Evolutionary conservation across 1,140 invertebrate species (phyloP).

Genomic region (Brachionus koreanus): DNA sequence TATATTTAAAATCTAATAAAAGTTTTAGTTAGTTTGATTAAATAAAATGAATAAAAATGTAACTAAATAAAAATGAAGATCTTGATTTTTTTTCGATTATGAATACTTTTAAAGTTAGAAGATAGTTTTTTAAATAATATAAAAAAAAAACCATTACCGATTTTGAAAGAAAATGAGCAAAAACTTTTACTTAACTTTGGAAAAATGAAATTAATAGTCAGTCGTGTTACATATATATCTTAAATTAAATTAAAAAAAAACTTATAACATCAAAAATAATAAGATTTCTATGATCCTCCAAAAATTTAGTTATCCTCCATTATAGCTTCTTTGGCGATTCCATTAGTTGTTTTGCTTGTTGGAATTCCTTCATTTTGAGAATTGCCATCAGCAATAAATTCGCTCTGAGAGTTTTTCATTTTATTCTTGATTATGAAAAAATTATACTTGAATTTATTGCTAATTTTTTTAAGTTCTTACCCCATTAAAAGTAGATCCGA

Average conservation of each 20-base stretch:
- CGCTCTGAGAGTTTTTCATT: constrained; percentile 41
- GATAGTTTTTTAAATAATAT: background rate
- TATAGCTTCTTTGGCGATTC: constrained; percentile 2
- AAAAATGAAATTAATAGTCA: background rate
- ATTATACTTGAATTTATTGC: background rate
- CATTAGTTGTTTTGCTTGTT: constrained; percentile 31
- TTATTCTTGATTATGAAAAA: constrained; percentile 14
- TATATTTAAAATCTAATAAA: background rate
- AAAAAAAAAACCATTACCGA: background rate
- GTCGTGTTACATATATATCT: background rate
- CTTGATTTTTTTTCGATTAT: background rate
- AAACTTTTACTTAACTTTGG: background rate
- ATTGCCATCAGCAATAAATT: constrained; percentile 17
- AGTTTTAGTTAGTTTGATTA: background rate
- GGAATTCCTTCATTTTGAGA: background rate
- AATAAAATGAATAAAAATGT: background rate
- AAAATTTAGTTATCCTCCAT: constrained; percentile 18
- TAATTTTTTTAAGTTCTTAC: background rate
- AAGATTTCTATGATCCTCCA: background rate
- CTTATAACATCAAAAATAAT: background rate
- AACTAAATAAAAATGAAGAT: background rate
- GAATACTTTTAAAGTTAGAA: background rate
- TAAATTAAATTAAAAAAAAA: background rate
- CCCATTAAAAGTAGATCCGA: constrained; percentile 4
- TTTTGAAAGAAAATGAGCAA: background rate